Base-by-base conservation (phyloP, 2,113 vertebrate species). In the Hyperopisus bebe region DNA sequence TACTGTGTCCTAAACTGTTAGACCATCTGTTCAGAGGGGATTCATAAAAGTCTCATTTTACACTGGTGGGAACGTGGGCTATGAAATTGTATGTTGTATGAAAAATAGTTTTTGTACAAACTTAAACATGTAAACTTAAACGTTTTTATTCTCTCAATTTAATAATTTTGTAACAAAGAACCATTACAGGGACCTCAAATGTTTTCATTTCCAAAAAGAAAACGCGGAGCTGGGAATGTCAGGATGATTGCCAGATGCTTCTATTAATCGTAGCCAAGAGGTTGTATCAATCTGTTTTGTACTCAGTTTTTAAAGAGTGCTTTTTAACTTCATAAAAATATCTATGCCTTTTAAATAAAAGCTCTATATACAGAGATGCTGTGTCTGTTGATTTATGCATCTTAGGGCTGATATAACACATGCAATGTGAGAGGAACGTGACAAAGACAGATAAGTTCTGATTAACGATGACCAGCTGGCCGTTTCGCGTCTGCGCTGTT, bases 271-370 rank as follows among this genome's bases (percentile, higher is more conserved):
- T 84, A 47, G 39, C 82, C 84, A 86, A 27, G 50, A 35, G 82
- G 39, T 47, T 84, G 48, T 51, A 53, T 87, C 84, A 87, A 5
- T 87, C 50, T 27, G 31, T 87, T 53, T 87, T 53, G 50, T 87
- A 87, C 50, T 87, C 27, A 47, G 82, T 87, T 87, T 53, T 35
- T 87, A 53, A 87, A 87, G 85, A 51, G 48, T 87, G 24, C 39
- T 47, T 87, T 31, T 31, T 53, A 87, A 31, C 50, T 87, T 13
- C 3, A 39, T 87, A 21, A 50, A 53, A 87, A 53, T 51, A 48
- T 35, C 15, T 87, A 48, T 48, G n/a, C 21, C 44, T 86, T 87
- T 55, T 51, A 35, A 87, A 87, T 87, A 53, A 87, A 87, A 53
- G 27, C 85, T 50, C 84, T 87, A 27, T 87, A 53, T 39, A 87